phyloP scores from a whole-genome alignment of 2,113 vertebrate genomes.

The Hydrolagus affinis region DNA sequence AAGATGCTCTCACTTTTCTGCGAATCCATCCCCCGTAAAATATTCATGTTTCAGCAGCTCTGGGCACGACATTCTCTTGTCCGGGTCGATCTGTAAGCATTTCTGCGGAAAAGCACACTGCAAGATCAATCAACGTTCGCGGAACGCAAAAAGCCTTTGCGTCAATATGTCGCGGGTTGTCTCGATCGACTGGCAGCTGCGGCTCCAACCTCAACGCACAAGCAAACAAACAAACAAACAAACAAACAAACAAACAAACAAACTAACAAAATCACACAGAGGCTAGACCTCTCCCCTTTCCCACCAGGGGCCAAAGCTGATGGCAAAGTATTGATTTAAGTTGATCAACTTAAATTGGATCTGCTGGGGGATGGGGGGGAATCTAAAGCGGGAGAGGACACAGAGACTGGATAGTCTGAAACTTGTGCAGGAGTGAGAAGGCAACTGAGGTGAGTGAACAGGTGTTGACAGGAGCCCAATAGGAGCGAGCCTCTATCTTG shows the following conservation, averaged over 20 bases:
- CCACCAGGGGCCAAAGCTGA: not conserved
- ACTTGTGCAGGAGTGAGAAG: too few species aligned
- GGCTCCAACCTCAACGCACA: too few species aligned
- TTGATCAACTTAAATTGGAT: too few species aligned
- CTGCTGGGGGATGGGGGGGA: too few species aligned
- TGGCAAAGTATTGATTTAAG: not conserved
- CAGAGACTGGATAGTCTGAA: too few species aligned
- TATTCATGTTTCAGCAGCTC: conserved; percentile 50
- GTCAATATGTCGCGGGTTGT: not conserved
- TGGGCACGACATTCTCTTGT: conserved; percentile 47
- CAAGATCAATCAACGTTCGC: conserved; percentile 28
- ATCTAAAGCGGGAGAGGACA: too few species aligned
- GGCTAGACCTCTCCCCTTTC: not conserved
- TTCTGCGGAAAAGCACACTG: conserved; percentile 39
- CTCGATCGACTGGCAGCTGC: not conserved
- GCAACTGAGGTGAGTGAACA: too few species aligned
- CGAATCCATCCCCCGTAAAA: conserved; percentile 56
- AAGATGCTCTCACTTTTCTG: conserved; percentile 49
- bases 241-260: too few species aligned
- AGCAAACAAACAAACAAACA: too few species aligned
- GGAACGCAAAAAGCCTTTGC: not conserved
- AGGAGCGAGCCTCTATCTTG: too few species aligned
- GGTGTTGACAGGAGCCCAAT: too few species aligned
- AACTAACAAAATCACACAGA: not conserved
- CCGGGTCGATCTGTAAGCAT: conserved; percentile 58